Base-by-base conservation (phyloP, 2,797 vertebrate species). In the Oreortyx pictus region DNA sequence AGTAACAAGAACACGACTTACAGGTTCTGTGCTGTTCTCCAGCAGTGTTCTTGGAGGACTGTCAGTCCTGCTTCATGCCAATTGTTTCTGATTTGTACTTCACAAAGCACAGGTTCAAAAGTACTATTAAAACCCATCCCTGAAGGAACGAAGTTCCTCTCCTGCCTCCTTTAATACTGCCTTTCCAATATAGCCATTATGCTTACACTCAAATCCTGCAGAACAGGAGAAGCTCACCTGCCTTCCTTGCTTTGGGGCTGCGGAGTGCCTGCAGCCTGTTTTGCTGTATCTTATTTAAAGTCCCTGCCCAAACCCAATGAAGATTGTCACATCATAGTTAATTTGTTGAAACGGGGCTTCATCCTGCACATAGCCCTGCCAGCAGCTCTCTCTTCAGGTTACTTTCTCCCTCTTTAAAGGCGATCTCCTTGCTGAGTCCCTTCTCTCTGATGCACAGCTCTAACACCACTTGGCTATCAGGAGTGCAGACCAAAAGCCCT, bases 11-110 rank as follows among this genome's bases (percentile, higher is more conserved):
- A 11, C 56, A 64, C 49, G 74, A 39, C 37, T 82, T 46, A 2
- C 6, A 16, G 52, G 65, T 61, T 35, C 52, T 5, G 50, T 64
- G 7, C 19, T 80, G 44, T 74, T 54, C 54, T 83, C 29, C 25
- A 47, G 57, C 49, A 65, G 2, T 37, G 39, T 17, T 74, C 49
- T 41, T 35, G 57, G 56, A 80, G 50, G 31, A 33, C 27, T 64
- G 17, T 60, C 44, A 54, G 31, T 73, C 47, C 2, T 0, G 7
- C 56, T 46, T 54, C 46, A 10, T 1, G 0, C 23, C 54, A 4
- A 12, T 80, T 73, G 41, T 70, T 91, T 79, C 71, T 52, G 7
- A 17, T 60, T 62, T 79, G 56, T 71, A 31, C 11, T 23, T 86
- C 50, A 37, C 10, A 7, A 71, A 85, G 25, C 9, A 2, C 11